phyloP scores from a whole-genome alignment of 2,888 invertebrate genomes.

The Tenthredo notha region DNA sequence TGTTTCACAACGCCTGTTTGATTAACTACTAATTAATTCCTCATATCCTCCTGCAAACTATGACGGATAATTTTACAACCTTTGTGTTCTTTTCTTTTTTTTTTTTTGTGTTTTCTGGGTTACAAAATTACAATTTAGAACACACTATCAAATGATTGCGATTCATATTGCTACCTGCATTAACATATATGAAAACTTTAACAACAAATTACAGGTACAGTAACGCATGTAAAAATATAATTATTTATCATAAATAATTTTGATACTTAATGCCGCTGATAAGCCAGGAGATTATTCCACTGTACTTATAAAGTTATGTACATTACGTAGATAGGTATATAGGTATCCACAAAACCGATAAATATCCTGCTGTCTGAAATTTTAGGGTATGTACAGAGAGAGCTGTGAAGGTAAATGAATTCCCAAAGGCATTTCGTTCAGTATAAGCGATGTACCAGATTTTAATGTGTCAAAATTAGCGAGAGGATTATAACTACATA shows the following conservation, averaged over 20 bases:
- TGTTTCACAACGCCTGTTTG: conserved; percentile 23
- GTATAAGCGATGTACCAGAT: background rate
- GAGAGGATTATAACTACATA: background rate
- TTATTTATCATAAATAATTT: background rate
- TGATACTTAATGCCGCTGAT: background rate
- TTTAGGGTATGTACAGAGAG: background rate
- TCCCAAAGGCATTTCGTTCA: background rate
- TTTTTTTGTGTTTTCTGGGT: no score
- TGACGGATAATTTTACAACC: conserved; percentile 21
- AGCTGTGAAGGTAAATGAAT: background rate
- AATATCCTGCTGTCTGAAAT: background rate
- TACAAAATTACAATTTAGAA: conserved; percentile 12
- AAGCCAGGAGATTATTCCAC: background rate
- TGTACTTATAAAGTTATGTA: background rate
- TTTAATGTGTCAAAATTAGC: background rate
- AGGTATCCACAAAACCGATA: background rate
- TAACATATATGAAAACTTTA: background rate
- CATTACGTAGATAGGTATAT: background rate
- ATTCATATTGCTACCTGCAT: background rate
- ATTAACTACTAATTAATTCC: conserved; percentile 25
- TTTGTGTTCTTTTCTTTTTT: background rate
- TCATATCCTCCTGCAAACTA: background rate
- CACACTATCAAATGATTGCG: background rate
- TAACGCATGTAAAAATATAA: background rate
- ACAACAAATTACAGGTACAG: background rate